Conservation (phyloP, 2,888 invertebrate species). For the Coleophora deauratella region DNA sequence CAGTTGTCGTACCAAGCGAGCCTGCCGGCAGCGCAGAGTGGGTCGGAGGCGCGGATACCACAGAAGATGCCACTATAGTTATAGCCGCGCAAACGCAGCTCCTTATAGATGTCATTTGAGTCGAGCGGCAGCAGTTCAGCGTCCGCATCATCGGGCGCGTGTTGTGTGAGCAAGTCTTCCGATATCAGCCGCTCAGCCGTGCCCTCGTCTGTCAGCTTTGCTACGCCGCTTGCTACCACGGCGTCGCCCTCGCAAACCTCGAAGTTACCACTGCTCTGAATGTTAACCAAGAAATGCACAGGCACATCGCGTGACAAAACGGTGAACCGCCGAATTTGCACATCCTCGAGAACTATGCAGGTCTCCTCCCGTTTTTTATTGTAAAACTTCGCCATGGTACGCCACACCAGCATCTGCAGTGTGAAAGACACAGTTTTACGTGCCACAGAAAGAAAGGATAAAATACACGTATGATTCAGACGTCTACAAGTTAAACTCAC, state of each 20-base stretch:
- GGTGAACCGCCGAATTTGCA: conserved; percentile 94
- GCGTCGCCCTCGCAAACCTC: conserved; percentile 92
- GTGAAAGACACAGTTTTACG: too few species aligned
- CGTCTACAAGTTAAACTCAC: too few species aligned
- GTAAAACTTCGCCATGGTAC: conserved; percentile 86
- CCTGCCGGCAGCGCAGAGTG: conserved; percentile 79
- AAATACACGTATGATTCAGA: too few species aligned
- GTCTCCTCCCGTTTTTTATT: conserved; percentile 83
- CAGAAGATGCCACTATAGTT: conserved; percentile 88
- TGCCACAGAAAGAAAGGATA: too few species aligned
- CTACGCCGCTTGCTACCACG: conserved; percentile 86
- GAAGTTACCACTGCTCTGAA: conserved; percentile 88
- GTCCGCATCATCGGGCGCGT: conserved; percentile 38
- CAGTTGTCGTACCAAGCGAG: conserved; percentile 93
- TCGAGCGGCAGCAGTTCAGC: conserved; percentile 68
- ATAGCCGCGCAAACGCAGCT: conserved; percentile 87
- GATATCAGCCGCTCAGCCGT: conserved; percentile 75
- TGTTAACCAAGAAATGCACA: conserved; percentile 86
- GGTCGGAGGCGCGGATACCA: conserved; percentile 84
- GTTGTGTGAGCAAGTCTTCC: conserved; percentile 31
- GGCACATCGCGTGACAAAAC: conserved; percentile 89
- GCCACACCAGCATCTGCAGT: conserved; percentile 88
- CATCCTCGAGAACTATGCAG: conserved; percentile 90
- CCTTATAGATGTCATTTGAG: too few species aligned
- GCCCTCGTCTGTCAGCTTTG: conserved; percentile 77